These are phyloP conservation scores for Crotophaga sulcirostris DNA, from an alignment of 2,113 vertebrate genomes.

Conservation along the genomic window DNA sequence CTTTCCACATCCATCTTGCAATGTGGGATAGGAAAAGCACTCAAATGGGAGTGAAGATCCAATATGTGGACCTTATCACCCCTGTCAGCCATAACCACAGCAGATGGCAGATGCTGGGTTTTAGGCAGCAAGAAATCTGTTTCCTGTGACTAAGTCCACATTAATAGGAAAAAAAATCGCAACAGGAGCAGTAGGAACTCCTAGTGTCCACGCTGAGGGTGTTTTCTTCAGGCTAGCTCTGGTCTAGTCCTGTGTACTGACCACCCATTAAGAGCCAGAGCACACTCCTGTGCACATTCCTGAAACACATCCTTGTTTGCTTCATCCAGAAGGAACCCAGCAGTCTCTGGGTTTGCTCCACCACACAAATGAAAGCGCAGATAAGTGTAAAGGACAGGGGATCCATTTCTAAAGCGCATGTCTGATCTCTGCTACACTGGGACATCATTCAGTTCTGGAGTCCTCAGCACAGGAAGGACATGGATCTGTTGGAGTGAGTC, in stretches of 20 bases:
- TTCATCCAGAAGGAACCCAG: not conserved
- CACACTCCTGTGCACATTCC: not conserved
- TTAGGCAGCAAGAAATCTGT: not conserved
- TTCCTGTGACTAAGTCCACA: not conserved
- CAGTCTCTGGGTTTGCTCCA: not conserved
- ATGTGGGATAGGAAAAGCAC: not conserved
- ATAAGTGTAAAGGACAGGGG: rapidly evolving
- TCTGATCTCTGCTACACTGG: not conserved
- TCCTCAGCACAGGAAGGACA: too few relatives aligned
- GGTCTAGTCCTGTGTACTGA: not conserved
- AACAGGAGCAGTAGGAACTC: not conserved
- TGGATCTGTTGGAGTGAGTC: too few relatives aligned
- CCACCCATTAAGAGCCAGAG: not conserved
- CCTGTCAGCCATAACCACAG: not conserved
- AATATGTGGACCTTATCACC: rapidly evolving
- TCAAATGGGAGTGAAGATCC: rapidly evolving
- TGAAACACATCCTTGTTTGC: rapidly evolving
- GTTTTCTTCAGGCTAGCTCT: not conserved
- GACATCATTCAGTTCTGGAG: not conserved
- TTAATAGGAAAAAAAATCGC: not conserved
- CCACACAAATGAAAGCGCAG: rapidly evolving
- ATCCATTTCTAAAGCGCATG: rapidly evolving
- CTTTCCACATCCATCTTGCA: not conserved
- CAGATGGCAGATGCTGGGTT: not conserved
- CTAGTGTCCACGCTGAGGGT: not conserved